phyloP scores from a whole-genome alignment of 2,888 invertebrate genomes.

The Drosophila prolongata region DNA sequence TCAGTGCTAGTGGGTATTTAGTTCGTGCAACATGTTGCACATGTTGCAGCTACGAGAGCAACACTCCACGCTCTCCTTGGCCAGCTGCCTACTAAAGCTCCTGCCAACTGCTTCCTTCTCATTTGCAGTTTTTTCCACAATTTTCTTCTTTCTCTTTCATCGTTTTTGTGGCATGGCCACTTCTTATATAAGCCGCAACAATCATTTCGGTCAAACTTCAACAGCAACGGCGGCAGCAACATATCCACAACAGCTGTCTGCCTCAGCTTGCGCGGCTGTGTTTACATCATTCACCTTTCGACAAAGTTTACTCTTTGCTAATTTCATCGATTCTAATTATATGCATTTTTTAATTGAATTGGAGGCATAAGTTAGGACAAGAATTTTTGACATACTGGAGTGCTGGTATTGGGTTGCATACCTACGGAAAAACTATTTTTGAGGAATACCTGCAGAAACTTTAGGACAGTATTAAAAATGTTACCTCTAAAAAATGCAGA shows the following conservation, averaged over 20 bases:
- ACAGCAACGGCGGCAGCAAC: slow-evolving; percentile 46
- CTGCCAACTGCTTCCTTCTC: slow-evolving; percentile 63
- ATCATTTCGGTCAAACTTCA: slow-evolving; percentile 79
- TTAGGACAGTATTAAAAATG: no score
- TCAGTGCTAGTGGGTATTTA: slow-evolving; percentile 72
- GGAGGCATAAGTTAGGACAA: no score
- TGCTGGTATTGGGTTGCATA: no score
- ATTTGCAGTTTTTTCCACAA: slow-evolving; percentile 25
- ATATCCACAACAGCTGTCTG: slow-evolving; percentile 69
- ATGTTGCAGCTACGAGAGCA: slow-evolving; percentile 43
- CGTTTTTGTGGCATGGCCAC: slow-evolving; percentile 80
- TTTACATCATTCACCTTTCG: slow-evolving; percentile 69
- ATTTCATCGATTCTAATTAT: background rate
- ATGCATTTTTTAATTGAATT: background rate
- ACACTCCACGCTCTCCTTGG: slow-evolving; percentile 16
- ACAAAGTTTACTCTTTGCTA: background rate
- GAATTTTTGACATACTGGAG: no score
- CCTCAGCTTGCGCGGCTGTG: slow-evolving; percentile 29
- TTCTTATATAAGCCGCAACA: slow-evolving; percentile 76
- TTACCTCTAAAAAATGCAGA: no score
- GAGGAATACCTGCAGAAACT: no score
- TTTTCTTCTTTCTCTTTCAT: slow-evolving; percentile 39
- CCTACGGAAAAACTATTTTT: no score
- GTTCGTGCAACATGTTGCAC: slow-evolving; percentile 71
- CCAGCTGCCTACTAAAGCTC: slow-evolving; percentile 1